Evolutionary conservation across 2,797 vertebrate species (phyloP), one percentile per base, ranked within the genome.

Genomic region (Columba guinea): DNA sequence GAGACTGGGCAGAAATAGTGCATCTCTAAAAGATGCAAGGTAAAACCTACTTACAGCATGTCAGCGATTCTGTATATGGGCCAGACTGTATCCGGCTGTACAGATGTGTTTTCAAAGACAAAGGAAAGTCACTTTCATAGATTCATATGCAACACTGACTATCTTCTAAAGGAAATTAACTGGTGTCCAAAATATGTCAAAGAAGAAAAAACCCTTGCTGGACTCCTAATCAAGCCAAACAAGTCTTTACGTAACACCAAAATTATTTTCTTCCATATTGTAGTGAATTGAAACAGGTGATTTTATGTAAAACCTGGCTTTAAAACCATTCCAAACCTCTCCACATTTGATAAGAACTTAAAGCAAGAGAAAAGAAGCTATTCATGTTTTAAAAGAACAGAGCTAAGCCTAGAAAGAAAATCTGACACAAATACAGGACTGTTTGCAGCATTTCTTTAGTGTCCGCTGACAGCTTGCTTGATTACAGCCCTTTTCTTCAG

Each of bases 401-500:
- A 76, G 3, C 8, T 26, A 49, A 23, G 28, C 13, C 44, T n/a
- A 46, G 60, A 70, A 92, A 79, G 71, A 77, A 90, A 89, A 60
- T 37, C 48, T 69, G 86, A 74, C 44, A 91, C 27, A 89, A 84
- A 90, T 5, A 86, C 15, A 87, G 32, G 23, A 55, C 10, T 37
- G 21, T 80, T 86, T 74, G 41, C 10, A 82, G 59, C 21, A 28
- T 41, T 93, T 70, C 67, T 83, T 55, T 51, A 75, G 60, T 56
- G 78, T 62, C 34, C 37, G 17, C 64, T 80, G 82, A 89, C 81
- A 93, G 75, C 21, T 78, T 41, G 12, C 56, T 76, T 87, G 90
- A 95, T 95, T 91, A 71, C 64, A 91, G 49, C 18, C 24, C 56
- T 84, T 77, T 80, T 73, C 90, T 70, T 64, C 64, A 67, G 44